Percentiles rank a stretch among this genome's conserved stretches.
These are phyloP conservation scores for Pachyuromys duprasi DNA, from an alignment of 2,797 vertebrate species.

Conservation along the genomic window DNA sequence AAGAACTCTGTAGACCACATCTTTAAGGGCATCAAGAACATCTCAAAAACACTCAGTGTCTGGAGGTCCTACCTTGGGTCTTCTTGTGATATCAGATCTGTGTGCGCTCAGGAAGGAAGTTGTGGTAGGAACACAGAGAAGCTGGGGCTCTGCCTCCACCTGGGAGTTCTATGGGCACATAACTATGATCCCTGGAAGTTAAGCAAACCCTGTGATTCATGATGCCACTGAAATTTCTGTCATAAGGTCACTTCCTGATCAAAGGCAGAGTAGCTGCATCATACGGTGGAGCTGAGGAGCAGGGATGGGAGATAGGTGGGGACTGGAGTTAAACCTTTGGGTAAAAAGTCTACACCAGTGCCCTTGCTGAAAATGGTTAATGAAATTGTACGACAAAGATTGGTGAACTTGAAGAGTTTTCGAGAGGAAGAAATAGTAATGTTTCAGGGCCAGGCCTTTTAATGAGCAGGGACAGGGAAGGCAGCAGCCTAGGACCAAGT, in stretches of 20 bases:
- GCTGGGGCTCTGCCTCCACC: not conserved
- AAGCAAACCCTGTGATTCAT: no score
- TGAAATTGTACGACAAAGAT: not conserved
- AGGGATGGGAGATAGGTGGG: not conserved
- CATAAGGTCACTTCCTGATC: not conserved
- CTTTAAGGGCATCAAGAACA: not conserved
- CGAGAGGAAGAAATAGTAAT: not conserved
- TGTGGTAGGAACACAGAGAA: not conserved
- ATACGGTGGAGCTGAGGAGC: not conserved
- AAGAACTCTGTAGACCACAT: not conserved
- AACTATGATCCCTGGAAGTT: not conserved
- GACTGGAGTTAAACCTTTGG: not conserved
- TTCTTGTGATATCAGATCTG: not conserved
- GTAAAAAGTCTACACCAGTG: no score
- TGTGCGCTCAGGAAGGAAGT: not conserved
- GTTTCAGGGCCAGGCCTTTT: not conserved
- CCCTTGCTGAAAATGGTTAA: not conserved
- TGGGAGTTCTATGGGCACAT: not conserved
- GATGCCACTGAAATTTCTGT: not conserved
- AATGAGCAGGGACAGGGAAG: not conserved
- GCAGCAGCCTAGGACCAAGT: not conserved
- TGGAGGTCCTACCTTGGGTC: not conserved
- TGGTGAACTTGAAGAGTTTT: not conserved
- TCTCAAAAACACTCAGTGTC: not conserved
- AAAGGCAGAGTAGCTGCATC: not conserved